These are phyloP conservation scores for Ecliptopera silaceata DNA, from an alignment of 2,888 invertebrate species.

Conservation along the genomic window DNA sequence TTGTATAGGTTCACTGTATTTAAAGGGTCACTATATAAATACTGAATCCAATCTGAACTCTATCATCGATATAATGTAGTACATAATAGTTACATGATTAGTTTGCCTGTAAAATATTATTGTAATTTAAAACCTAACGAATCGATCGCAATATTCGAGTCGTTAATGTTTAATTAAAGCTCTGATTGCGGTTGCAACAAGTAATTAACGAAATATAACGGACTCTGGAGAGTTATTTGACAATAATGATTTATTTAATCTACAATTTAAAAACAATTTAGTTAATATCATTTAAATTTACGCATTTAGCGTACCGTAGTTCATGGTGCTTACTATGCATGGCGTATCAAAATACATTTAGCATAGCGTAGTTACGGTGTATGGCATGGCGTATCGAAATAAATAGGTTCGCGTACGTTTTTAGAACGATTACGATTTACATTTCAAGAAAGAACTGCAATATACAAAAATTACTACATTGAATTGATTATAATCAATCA, in stretches of 20 bases:
- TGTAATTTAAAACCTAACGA: constrained; percentile 2
- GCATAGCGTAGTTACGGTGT: neutral
- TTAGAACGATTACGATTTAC: too few species aligned
- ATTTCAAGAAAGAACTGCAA: too few species aligned
- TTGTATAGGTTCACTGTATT: too few species aligned
- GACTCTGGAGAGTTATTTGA: constrained; percentile 18
- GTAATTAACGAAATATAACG: constrained; percentile 28
- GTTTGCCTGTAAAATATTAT: neutral
- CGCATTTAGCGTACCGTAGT: neutral
- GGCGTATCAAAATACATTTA: neutral
- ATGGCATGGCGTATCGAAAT: too few species aligned
- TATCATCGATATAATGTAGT: too few species aligned
- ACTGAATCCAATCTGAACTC: too few species aligned
- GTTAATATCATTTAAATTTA: constrained; percentile 1
- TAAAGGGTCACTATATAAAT: too few species aligned
- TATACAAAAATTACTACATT: too few species aligned
- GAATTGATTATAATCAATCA: too few species aligned
- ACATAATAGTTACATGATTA: too few species aligned
- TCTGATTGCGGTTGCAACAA: constrained; percentile 37
- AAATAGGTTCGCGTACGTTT: too few species aligned
- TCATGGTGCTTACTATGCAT: neutral
- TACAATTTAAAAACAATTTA: constrained; percentile 11
- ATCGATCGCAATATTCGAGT: constrained; percentile 28
- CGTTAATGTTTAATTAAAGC: constrained; percentile 33
- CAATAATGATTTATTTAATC: constrained; percentile 19